Percentiles rank a stretch among this genome's conserved stretches.
Conservation (phyloP, 1,140 invertebrate genomes). For the Rhynchophorus ferrugineus region DNA sequence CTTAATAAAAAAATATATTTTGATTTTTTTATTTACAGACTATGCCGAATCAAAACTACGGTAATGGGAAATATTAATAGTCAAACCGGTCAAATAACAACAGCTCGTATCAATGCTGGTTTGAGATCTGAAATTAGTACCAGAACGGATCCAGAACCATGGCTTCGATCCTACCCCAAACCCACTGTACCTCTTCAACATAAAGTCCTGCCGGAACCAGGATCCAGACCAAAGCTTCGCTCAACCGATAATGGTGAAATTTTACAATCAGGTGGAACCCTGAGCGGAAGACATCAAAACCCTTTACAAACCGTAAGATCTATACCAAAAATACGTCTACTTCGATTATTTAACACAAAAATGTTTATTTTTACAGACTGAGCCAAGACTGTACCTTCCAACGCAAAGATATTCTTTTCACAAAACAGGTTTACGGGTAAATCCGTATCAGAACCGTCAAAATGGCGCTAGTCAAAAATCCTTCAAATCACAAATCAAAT, state of each 20-base stretch:
- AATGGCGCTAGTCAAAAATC: slow-evolving; percentile 23
- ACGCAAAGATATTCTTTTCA: slow-evolving; percentile 15
- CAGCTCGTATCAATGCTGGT: background rate
- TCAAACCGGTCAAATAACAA: slow-evolving; percentile 29
- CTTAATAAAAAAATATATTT: too few relatives aligned
- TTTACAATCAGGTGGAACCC: slow-evolving; percentile 68
- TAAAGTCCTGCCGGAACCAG: slow-evolving; percentile 59
- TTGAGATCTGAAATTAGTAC: background rate
- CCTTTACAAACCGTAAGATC: slow-evolving; percentile 5
- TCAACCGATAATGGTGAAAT: slow-evolving; percentile 72
- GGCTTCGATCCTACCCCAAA: slow-evolving; percentile 45
- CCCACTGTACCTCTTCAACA: slow-evolving; percentile 39
- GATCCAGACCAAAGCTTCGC: slow-evolving; percentile 53
- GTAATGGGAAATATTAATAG: slow-evolving; percentile 38
- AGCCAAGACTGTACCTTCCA: background rate
- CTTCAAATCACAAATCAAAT: slow-evolving; percentile 36
- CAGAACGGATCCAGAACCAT: slow-evolving; percentile 29
- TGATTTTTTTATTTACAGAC: slow-evolving; percentile 10
- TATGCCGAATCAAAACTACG: slow-evolving; percentile 2
- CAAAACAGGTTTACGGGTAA: slow-evolving; percentile 4
- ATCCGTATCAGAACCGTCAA: slow-evolving; percentile 7
- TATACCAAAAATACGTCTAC: background rate
- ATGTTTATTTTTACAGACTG: background rate
- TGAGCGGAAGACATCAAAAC: slow-evolving; percentile 48
- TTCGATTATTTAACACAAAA: slow-evolving; percentile 1